Base-by-base conservation (phyloP, 2,113 vertebrate genomes). In the Centropus bengalensis region DNA sequence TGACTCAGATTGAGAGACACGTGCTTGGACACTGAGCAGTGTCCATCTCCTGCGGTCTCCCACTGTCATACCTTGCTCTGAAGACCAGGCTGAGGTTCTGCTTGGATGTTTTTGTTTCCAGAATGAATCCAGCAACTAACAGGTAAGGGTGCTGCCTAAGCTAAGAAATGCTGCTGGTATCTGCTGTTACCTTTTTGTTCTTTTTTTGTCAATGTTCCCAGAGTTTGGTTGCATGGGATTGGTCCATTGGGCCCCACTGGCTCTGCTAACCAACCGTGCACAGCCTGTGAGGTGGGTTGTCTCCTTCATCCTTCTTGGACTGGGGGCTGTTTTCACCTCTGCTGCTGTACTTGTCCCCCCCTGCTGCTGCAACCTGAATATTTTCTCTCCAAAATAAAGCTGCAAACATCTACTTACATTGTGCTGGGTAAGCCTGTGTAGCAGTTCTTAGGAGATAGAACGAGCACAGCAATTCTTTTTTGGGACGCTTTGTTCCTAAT, bases 401-500 rank as follows among this genome's bases (percentile, higher is more conserved):
- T 71, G 36, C 55, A 89, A 73, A 8, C 45, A 79, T 92, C 33
- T 90, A 82, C 75, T 44, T 59, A 75, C 0, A 2, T 18, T 76
- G 45, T 86, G 52, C 77, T 86, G 70, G 63, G 24, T 62, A 77
- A 71, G 82, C 51, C 63, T 13, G 15, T 14, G 17, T 76, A 51
- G 74, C 74, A 58, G 47, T 93, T 77, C 45, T 38, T 27, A 83
- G 88, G 82, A 95, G 77, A 88, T 58, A 83, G 58, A 75, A 85
- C 52, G 71, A 82, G 96, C 60, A 12, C 51, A 70, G 82, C 68
- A 93, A 64, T 91, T 94, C 44, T 78, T 82, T 93, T 96, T 81
- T 52, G 86, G 89, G 55, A 52, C 42, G 22, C 44, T 97, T 96
- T 97, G 68, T 96, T 97, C 91, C 62, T 92, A 81, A 95, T 90